phyloP scores from a whole-genome alignment of 1,140 invertebrate genomes.

The Mycetomoellerius zeteki region DNA sequence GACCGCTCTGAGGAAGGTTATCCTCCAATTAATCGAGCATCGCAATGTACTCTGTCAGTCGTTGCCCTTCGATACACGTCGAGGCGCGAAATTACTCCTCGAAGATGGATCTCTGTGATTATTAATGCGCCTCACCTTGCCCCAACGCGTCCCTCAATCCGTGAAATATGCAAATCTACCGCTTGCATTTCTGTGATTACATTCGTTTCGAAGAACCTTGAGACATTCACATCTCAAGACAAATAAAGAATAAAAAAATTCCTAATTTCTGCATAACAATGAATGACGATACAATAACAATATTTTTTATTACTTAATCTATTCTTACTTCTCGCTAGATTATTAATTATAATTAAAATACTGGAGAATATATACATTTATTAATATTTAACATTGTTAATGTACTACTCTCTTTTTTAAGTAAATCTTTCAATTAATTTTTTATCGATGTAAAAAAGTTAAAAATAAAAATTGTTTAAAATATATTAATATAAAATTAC shows the following conservation, averaged over 20 bases:
- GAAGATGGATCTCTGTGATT: constrained; percentile 52
- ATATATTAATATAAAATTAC: neutral
- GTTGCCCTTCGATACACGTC: constrained; percentile 68
- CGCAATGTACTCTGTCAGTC: constrained; percentile 70
- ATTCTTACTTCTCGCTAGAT: no score
- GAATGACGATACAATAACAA: neutral
- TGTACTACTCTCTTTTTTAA: neutral
- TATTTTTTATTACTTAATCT: neutral
- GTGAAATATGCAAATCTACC: constrained; percentile 25
- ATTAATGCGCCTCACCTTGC: constrained; percentile 59
- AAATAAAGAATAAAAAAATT: neutral
- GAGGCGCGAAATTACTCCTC: constrained; percentile 66
- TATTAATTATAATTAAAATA: no score
- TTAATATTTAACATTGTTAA: neutral
- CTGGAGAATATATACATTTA: no score
- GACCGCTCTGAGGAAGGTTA: constrained; percentile 75
- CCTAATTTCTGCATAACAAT: neutral
- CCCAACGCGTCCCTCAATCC: neutral
- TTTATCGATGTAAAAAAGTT: neutral
- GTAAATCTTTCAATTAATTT: neutral
- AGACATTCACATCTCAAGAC: neutral
- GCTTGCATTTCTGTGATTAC: constrained; percentile 64
- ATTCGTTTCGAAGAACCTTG: constrained; percentile 49
- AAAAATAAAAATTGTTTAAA: constrained; percentile 7
- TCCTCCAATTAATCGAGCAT: constrained; percentile 78